A percentile compares a stretch with the other conserved stretches of the same genome.
phyloP scores from a whole-genome alignment of 2,797 vertebrate species.

The Galago senegalensis region DNA sequence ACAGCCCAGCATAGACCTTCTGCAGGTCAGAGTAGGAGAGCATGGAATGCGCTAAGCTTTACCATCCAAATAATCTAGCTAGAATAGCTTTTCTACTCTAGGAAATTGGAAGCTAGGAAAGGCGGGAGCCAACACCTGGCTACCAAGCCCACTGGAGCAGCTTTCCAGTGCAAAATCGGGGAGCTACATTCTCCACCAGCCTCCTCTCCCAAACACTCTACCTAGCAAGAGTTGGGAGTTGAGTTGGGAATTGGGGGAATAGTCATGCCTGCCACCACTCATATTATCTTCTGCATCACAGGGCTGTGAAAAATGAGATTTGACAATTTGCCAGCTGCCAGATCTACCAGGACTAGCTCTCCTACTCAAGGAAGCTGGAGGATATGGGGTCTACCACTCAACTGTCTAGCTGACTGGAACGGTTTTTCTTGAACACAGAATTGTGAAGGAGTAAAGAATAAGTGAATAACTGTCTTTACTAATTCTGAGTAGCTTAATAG shows the following conservation, averaged over 20 bases:
- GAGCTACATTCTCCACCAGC: not conserved
- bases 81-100: not conserved
- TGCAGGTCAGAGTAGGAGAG: not conserved
- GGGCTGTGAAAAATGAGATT: not conserved
- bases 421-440: not conserved
- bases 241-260: not conserved
- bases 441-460: not conserved
- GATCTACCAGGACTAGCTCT: not conserved
- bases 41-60: not conserved
- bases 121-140: not conserved
- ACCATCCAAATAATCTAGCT: not conserved
- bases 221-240: not conserved
- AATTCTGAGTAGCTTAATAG: not conserved
- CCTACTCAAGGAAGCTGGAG: not conserved
- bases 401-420: not conserved
- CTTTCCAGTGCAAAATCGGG: not conserved
- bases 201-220: not conserved
- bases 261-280: too few relatives aligned
- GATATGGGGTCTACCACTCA: not conserved
- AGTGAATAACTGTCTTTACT: not conserved
- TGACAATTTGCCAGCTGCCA: not conserved
- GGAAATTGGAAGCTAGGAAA: not conserved
- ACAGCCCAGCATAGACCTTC: not conserved
- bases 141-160: not conserved
- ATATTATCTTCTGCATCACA: not conserved